Conservation (phyloP, 2,888 invertebrate genomes). For the Spodoptera littoralis region DNA sequence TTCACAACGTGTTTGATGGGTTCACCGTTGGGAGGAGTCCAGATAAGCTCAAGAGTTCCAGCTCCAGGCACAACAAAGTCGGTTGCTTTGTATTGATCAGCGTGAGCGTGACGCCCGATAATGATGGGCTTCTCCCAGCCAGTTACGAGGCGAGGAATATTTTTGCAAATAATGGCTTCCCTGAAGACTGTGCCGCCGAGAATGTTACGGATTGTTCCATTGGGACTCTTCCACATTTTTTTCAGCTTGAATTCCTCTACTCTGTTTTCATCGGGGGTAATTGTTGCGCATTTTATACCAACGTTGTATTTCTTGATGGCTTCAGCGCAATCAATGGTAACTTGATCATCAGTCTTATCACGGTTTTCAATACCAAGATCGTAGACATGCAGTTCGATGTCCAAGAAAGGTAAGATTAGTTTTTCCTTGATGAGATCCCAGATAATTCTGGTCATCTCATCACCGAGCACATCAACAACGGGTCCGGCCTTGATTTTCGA, state of each 20-base stretch:
- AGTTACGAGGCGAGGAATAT: slow-evolving; percentile 98
- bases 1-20: slow-evolving; percentile 93
- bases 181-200: slow-evolving; percentile 95
- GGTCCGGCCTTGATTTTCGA: slow-evolving; percentile 93
- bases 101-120: slow-evolving; percentile 99
- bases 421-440: slow-evolving; percentile 99
- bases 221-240: slow-evolving; percentile 97
- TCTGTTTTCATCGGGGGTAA: slow-evolving; percentile 98
- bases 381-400: slow-evolving; percentile 97
- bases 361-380: slow-evolving; percentile 98
- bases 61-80: slow-evolving; percentile 98
- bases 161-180: slow-evolving; percentile 96
- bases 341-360: slow-evolving; percentile 97
- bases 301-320: slow-evolving; percentile 99
- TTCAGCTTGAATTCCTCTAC: slow-evolving; percentile 97
- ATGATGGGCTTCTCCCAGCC: slow-evolving; percentile 99
- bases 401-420: slow-evolving; percentile 97
- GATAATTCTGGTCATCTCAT: slow-evolving; percentile 99
- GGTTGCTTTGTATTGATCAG: slow-evolving; percentile 98
- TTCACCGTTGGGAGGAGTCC: slow-evolving; percentile 91
- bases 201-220: slow-evolving; percentile 96
- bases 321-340: slow-evolving; percentile 98
- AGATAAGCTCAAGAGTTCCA: slow-evolving; percentile 96
- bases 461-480: slow-evolving; percentile 97
- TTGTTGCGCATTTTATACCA: slow-evolving; percentile 99